Evolutionary conservation across 2,797 vertebrate genomes (phyloP), one percentile per base, ranked within the genome.

Genomic region (Danio aesculapii): DNA sequence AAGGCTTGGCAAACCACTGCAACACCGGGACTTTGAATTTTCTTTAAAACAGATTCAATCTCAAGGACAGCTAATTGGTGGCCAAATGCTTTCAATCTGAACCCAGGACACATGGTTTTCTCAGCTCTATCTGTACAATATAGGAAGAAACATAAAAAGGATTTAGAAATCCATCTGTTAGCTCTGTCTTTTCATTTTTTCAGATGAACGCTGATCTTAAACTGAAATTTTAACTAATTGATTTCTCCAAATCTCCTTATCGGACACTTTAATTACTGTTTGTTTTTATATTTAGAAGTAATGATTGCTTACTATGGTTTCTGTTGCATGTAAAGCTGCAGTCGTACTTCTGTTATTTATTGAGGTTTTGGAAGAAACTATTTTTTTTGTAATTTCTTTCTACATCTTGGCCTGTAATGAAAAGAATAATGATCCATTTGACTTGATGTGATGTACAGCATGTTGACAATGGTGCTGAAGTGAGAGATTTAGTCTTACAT

Each of bases 41-140:
- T 82, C 77, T 82, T 81, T 67, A 75, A 76, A 79, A 82, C 21
- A 71, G 62, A 86, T 81, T 88, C 13, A 79, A 50, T 87, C 83
- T 86, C 50, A 87, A 68, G 85, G 87, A 88, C 82, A 84, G 50
- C 50, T 86, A 85, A 84, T 86, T 81, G 70, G 64, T 68, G n/a
- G 76, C 83, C 76, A 83, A 77, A 81, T 89, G 86, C 83, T 77
- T 89, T 79, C 61, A 87, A 82, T 89, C 88, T 84, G 53, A 81
- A 84, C 66, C 67, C 10, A 61, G 74, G 66, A 67, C 79, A 86
- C 75, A 62, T 58, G 76, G 47, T 62, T 67, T 10, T 73, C 57
- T 62, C 13, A 66, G 75, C 44, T 75, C 21, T 84, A 11, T 49
- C 55, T 71, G 61, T 57, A 66, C 69, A 46, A 83, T 75, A 47